These are phyloP conservation scores for Drosophila buzzatii DNA, from an alignment of 2,888 invertebrate species.

Conservation along the genomic window DNA sequence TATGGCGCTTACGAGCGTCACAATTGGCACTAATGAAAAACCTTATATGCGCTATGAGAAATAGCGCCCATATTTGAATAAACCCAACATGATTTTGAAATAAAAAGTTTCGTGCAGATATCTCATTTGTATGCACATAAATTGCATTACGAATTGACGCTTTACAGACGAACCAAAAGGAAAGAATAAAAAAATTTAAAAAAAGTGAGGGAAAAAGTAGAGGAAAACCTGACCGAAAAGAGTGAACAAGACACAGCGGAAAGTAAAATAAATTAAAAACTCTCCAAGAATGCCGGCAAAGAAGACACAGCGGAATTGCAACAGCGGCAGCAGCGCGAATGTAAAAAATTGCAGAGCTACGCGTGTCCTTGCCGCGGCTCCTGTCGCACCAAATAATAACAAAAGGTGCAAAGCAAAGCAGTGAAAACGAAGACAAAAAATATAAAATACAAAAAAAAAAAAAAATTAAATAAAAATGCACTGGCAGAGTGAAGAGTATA, in stretches of 20 bases:
- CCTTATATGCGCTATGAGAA: conserved; percentile 5
- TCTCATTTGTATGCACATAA: conserved; percentile 68
- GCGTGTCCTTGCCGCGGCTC: conserved; percentile 54
- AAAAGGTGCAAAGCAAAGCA: conserved; percentile 38
- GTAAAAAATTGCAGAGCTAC: conserved; percentile 50
- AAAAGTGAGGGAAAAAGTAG: not conserved
- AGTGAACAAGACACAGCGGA: conserved; percentile 30
- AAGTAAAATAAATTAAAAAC: conserved; percentile 64
- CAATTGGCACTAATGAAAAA: conserved; percentile 37
- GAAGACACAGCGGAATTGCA: conserved; percentile 38
- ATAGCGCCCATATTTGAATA: conserved; percentile 37
- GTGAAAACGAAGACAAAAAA: conserved; percentile 12
- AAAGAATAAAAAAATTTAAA: not conserved
- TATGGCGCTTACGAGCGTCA: not conserved
- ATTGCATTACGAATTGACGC: conserved; percentile 63
- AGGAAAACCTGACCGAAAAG: conserved; percentile 15
- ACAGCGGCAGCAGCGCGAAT: conserved; percentile 13
- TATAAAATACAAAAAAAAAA: conserved; percentile 1
- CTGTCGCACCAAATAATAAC: conserved; percentile 56
- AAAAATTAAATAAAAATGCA: conserved; percentile 29
- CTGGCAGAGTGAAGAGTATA: not conserved
- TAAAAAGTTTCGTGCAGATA: conserved; percentile 40
- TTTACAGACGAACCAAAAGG: conserved; percentile 14
- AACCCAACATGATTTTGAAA: conserved; percentile 42
- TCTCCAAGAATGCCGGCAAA: conserved; percentile 33